Evolutionary conservation across 2,888 invertebrate genomes (phyloP), one percentile per base, ranked within the genome.

Genomic region (Pachycephus smyrnensis): DNA sequence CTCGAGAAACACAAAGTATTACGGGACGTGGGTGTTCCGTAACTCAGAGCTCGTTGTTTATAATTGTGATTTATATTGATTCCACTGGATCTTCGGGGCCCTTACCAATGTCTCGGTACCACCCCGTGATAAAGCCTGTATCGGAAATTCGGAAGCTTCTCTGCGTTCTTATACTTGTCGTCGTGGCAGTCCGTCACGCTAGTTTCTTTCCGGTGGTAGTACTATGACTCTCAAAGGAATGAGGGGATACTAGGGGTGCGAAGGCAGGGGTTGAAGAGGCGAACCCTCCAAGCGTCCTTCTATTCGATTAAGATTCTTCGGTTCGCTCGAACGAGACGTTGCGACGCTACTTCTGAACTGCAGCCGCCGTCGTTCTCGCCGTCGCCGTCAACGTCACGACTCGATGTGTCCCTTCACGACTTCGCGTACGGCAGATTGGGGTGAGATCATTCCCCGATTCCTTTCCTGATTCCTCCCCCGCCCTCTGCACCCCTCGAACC

Each of bases 61-160:
- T 88, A 88, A 88, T 88, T 88, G 87, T 88, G 88, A 88, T 88
- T 88, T 88, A 88, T 87, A 84, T 82, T 80, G 81, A 73, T 36
- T 36, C 12, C 31, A 68, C 55, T 68, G 73, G 77, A 30, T 75
- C 35, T 33, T 33, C 40, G 23, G 75, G 35, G 31, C 35, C 11
- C 15, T 23, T 30, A 31, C 32, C 68, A 35, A 71, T 32, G n/a
- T 33, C 74, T 73, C 30, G 55, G 33, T 68, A 23, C 73, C 76
- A 11, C 12, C 23, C 33, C 30, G 31, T 40, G 79, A 32, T 30
- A 69, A 69, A 75, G 15, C 15, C 6, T 15, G 0, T 15, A 1
- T 40, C 15, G 40, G 40, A 40, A 40, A 15, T 15, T 40, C 40
- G 40, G 30, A 71, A 32, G 30, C 71, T 30, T 11, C 32, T 71